Evolutionary conservation across 2,888 invertebrate genomes (phyloP).

Genomic region (Lysandra bellargus): DNA sequence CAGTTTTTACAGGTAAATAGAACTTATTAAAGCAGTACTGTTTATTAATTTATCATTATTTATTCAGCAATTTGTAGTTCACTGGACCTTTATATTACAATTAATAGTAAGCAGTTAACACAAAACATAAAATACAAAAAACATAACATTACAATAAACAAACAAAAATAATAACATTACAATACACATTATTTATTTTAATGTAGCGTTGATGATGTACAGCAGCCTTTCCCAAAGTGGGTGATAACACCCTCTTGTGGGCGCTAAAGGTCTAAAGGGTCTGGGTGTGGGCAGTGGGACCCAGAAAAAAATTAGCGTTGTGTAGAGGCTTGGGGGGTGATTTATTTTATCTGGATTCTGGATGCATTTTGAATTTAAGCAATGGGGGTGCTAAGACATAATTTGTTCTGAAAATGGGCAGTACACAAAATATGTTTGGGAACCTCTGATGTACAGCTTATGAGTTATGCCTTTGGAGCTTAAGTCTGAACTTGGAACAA

Average conservation of each 20-base stretch:
- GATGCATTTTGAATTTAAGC: no score
- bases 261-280: no score
- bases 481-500: neutral
- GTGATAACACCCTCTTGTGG: no score
- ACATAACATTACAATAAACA: neutral
- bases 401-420: no score
- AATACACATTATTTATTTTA: neutral
- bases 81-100: neutral
- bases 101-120: neutral
- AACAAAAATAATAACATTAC: neutral
- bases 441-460: neutral
- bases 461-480: neutral
- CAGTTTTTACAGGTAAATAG: constrained; percentile 37
- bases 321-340: no score
- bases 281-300: no score
- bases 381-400: no score
- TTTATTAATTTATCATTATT: neutral
- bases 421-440: no score
- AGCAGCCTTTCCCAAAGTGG: no score
- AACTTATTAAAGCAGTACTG: constrained; percentile 11
- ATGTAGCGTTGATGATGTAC: neutral
- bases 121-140: no score
- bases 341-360: no score
- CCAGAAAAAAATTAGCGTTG: no score
- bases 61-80: constrained; percentile 7